phyloP scores from a whole-genome alignment of 1,140 invertebrate species.

The Drosophila chauvacae region DNA sequence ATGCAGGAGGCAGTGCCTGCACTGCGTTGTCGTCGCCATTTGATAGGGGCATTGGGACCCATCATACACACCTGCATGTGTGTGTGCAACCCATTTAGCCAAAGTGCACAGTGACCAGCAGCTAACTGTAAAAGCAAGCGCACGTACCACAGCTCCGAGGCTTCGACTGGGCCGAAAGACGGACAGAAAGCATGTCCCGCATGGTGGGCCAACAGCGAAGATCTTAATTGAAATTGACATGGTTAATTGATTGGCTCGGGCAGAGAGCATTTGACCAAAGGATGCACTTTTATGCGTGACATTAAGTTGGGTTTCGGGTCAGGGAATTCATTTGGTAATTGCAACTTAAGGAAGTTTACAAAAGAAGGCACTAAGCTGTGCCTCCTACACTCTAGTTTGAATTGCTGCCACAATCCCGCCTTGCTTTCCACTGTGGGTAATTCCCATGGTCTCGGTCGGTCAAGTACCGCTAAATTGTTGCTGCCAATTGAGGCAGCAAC shows the following conservation, averaged over 20 bases:
- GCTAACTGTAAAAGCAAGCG: constrained; percentile 75
- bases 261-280: not conserved
- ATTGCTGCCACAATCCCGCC: not conserved
- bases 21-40: constrained; percentile 6
- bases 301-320: not conserved
- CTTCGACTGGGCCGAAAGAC: constrained; percentile 35
- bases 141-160: constrained; percentile 58
- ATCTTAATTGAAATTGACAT: constrained; percentile 27
- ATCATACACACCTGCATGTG: not conserved
- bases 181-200: constrained; percentile 21
- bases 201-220: constrained; percentile 27
- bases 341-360: too few species aligned
- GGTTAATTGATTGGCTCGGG: constrained; percentile 18
- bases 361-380: not conserved
- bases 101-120: constrained; percentile 37
- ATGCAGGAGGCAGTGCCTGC: constrained; percentile 54
- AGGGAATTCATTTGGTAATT: not conserved
- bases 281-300: constrained; percentile 2
- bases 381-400: not conserved
- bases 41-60: constrained; percentile 23
- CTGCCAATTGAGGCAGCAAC: constrained; percentile 51
- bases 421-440: constrained; percentile 49
- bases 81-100: constrained; percentile 69
- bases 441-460: constrained; percentile 71
- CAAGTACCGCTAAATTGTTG: constrained; percentile 79